Conservation (phyloP, 2,113 vertebrate species). For the Sylvia atricapilla region DNA sequence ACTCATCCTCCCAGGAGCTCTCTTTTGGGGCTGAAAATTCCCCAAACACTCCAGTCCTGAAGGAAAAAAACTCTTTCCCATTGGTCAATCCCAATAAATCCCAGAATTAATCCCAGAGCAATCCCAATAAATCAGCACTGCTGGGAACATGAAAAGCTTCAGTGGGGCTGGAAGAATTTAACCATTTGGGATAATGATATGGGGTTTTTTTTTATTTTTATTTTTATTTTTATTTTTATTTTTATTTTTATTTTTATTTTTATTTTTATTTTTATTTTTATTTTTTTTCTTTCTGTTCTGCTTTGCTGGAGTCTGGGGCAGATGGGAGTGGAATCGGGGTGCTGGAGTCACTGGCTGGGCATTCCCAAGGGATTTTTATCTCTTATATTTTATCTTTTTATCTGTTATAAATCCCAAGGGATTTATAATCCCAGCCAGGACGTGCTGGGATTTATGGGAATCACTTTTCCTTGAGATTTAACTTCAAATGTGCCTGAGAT, state of each 20-base stretch:
- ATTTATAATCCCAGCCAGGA: background rate
- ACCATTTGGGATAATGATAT: background rate
- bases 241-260: background rate
- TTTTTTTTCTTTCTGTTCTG: background rate
- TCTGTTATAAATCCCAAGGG: background rate
- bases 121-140: slow-evolving; percentile 37
- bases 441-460: slow-evolving; percentile 1
- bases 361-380: background rate
- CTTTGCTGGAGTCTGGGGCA: background rate
- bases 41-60: slow-evolving; percentile 29
- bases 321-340: background rate
- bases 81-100: slow-evolving; percentile 45
- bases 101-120: background rate
- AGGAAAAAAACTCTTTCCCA: slow-evolving; percentile 52
- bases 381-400: too few relatives aligned
- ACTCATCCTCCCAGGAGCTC: background rate
- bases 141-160: slow-evolving; percentile 47
- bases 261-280: background rate
- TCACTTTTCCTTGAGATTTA: slow-evolving; percentile 14
- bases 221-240: too few relatives aligned
- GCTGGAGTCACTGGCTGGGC: background rate
- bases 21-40: background rate
- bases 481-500: slow-evolving; percentile 43
- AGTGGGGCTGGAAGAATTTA: slow-evolving; percentile 5
- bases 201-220: background rate